Evolutionary conservation across 2,113 vertebrate species (phyloP), one percentile per base, ranked within the genome.

Genomic region (Gavialis gangeticus): DNA sequence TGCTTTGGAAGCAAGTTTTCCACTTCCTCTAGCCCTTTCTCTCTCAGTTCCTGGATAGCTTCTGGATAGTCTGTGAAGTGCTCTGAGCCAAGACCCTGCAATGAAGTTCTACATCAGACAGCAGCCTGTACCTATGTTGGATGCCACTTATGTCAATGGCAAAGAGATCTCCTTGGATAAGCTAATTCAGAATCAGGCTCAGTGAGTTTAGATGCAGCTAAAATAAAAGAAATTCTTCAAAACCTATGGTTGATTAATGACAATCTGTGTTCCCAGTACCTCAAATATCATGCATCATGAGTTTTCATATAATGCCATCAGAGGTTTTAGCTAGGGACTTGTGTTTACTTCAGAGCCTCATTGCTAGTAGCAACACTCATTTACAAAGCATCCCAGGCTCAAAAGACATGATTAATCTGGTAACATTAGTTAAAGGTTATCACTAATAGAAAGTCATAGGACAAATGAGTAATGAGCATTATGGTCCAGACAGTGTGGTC

Each of bases 371-470:
- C 24, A 27, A 27, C 63, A 73, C 85, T 73, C 56, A 87, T 75
- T 9, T 73, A 8, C 18, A 93, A 19, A 12, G 34, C 4, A 93
- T 63, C 25, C 75, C 76, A 85, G 62, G 67, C 79, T 22, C 25
- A 64, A 84, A 84, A 69, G 17, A 55, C 46, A 81, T n/a, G 87
- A 88, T 19, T 57, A 91, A 63, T 56, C 10, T 69, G 90, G 25
- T 56, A 71, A 69, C 89, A 21, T 37, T 37, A 59, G 34, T 67
- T 82, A 76, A 85, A 87, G 13, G 67, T 54, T 34, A 83, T 30
- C 18, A 59, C 4, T 2, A 64, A 75, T 87, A 82, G 4, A n/a
- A 80, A 84, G 58, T 28, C 91, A 15, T 46, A 91, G 66, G 90
- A 58, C 17, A 85, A 78, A 4, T 4, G 18, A 90, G 75, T 2